phyloP scores from a whole-genome alignment of 2,888 invertebrate species.

The Sepiola atlantica region DNA sequence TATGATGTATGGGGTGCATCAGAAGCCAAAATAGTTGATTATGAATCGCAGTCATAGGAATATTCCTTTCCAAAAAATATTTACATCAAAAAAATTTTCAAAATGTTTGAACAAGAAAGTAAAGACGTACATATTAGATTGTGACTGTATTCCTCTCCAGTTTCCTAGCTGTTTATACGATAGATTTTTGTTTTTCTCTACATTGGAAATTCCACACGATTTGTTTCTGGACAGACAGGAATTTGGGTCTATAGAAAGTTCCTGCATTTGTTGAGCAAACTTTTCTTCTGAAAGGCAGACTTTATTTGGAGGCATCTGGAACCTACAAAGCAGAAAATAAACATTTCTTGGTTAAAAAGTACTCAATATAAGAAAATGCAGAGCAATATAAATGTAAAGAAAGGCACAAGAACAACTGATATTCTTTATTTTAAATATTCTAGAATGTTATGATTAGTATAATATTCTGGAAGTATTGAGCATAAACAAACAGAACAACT shows the following conservation, averaged over 20 bases:
- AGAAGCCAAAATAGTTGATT: too few relatives aligned
- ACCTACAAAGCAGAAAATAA: neutral
- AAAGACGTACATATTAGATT: neutral
- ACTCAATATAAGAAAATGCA: neutral
- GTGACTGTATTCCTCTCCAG: conserved; percentile 12
- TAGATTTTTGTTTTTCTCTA: neutral
- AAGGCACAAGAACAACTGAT: neutral
- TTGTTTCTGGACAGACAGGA: conserved; percentile 24
- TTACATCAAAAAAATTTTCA: too few relatives aligned
- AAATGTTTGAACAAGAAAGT: neutral
- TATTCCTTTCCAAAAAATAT: too few relatives aligned
- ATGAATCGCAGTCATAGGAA: too few relatives aligned
- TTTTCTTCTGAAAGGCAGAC: conserved; percentile 45
- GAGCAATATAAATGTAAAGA: neutral
- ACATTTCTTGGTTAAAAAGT: neutral
- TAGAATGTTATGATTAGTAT: too few relatives aligned
- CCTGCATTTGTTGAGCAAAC: conserved; percentile 38
- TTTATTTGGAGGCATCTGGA: conserved; percentile 39
- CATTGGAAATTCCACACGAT: conserved; percentile 35
- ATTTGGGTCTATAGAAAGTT: conserved; percentile 40
- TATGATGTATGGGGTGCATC: too few relatives aligned
- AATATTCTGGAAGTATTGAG: neutral
- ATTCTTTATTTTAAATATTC: too few relatives aligned
- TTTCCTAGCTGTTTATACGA: neutral
- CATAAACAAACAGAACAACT: neutral